Conservation (phyloP, 2,113 vertebrate species). For the Hippocampus zosterae region DNA sequence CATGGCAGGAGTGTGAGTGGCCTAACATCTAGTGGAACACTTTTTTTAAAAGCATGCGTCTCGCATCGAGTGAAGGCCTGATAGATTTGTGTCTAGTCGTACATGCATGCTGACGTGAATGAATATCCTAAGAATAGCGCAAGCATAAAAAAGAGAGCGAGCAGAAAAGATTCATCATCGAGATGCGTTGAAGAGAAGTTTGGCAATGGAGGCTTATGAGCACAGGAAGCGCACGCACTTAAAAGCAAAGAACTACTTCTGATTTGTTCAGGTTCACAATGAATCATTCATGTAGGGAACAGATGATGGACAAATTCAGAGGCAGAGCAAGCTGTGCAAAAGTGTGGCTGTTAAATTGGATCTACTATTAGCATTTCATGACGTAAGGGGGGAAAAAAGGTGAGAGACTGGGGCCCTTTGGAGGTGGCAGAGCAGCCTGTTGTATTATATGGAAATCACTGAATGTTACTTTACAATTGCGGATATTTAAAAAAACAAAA, state of each 20-base stretch:
- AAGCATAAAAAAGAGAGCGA: neutral
- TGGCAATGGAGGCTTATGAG: neutral
- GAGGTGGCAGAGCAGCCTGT: too few species aligned
- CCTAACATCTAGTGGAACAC: neutral
- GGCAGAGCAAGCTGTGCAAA: neutral
- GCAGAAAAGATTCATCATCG: neutral
- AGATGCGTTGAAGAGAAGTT: neutral
- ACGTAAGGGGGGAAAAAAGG: too few species aligned
- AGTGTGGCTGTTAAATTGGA: neutral
- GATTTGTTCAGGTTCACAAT: neutral
- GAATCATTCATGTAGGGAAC: neutral
- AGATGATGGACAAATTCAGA: neutral
- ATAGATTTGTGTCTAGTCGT: neutral
- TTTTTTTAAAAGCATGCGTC: neutral
- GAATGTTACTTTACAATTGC: too few species aligned
- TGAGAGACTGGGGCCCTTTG: too few species aligned
- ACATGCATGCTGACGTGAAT: neutral
- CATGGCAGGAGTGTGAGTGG: conserved; percentile 33
- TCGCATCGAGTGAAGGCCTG: neutral
- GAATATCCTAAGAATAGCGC: neutral
- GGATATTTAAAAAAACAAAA: too few species aligned
- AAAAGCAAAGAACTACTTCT: neutral
- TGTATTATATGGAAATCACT: too few species aligned
- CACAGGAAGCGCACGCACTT: neutral
- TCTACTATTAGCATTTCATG: too few species aligned